These are phyloP conservation scores for Drosophila percnosoma DNA, from an alignment of 2,888 invertebrate genomes.

Conservation along the genomic window DNA sequence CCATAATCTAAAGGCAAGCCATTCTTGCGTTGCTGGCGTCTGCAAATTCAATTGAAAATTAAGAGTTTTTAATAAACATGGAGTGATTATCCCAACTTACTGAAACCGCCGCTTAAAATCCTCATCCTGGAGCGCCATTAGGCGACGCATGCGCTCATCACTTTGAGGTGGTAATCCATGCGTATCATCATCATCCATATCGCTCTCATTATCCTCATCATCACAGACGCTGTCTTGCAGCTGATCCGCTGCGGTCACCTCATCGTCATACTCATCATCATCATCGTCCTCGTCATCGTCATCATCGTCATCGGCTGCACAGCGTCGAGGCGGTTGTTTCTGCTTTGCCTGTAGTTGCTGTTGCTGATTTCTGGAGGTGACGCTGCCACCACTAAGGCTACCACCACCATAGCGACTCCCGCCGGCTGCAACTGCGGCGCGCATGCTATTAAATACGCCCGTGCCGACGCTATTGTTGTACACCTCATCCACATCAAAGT, in stretches of 20 bases:
- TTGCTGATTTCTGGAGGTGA: conserved; percentile 69
- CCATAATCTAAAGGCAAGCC: conserved; percentile 73
- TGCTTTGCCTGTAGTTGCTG: conserved; percentile 48
- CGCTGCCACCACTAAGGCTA: conserved; percentile 73
- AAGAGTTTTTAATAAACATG: not conserved
- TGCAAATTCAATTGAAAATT: conserved; percentile 22
- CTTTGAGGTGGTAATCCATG: conserved; percentile 80
- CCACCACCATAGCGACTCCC: conserved; percentile 61
- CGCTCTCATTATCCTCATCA: conserved; percentile 79
- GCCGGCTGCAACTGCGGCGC: conserved; percentile 69
- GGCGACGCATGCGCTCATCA: conserved; percentile 82
- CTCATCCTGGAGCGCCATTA: conserved; percentile 82
- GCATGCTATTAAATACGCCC: conserved; percentile 69
- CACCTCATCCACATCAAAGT: conserved; percentile 77
- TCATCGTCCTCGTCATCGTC: conserved; percentile 62
- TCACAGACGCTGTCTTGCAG: conserved; percentile 77
- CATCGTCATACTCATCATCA: conserved; percentile 75
- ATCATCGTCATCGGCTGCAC: conserved; percentile 57
- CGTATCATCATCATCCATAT: conserved; percentile 66
- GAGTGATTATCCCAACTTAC: conserved; percentile 64
- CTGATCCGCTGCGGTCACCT: conserved; percentile 70
- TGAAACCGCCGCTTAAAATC: conserved; percentile 83
- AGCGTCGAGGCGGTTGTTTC: conserved; percentile 52
- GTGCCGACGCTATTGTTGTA: conserved; percentile 73
- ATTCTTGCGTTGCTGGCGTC: conserved; percentile 81